phyloP scores from a whole-genome alignment of 53 echinoderm and acorn worm species.

The Stichopus horrens region DNA sequence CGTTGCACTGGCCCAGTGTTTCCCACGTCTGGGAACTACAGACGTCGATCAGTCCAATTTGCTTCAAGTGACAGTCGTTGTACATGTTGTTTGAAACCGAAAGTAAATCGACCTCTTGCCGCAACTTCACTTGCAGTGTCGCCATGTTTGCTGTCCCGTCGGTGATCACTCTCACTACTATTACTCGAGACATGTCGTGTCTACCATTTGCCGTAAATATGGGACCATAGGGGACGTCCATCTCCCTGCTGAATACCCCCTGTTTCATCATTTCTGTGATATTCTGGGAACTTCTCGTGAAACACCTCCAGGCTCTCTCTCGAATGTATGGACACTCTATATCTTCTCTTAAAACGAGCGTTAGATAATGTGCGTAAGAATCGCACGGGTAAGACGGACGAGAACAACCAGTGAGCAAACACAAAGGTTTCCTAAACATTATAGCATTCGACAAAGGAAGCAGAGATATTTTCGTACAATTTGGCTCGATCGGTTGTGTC shows the following conservation, averaged over 20 bases:
- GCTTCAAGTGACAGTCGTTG: neutral
- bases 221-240: too few relatives aligned
- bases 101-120: neutral
- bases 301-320: neutral
- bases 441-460: neutral
- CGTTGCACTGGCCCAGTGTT: neutral
- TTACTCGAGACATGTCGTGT: too few relatives aligned
- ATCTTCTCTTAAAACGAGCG: neutral
- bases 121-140: neutral
- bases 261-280: neutral
- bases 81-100: neutral
- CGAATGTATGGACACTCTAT: neutral
- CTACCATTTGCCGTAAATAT: neutral
- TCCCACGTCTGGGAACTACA: neutral
- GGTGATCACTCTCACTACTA: neutral
- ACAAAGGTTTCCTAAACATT: neutral
- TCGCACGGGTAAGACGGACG: neutral
- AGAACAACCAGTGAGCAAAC: neutral
- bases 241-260: too few relatives aligned
- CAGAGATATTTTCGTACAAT: neutral
- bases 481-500: neutral
- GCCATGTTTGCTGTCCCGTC: neutral
- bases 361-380: neutral
- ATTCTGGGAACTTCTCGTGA: neutral
- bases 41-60: neutral